Base-by-base conservation (phyloP, 2,797 vertebrate species). In the Lagodon rhomboides region DNA sequence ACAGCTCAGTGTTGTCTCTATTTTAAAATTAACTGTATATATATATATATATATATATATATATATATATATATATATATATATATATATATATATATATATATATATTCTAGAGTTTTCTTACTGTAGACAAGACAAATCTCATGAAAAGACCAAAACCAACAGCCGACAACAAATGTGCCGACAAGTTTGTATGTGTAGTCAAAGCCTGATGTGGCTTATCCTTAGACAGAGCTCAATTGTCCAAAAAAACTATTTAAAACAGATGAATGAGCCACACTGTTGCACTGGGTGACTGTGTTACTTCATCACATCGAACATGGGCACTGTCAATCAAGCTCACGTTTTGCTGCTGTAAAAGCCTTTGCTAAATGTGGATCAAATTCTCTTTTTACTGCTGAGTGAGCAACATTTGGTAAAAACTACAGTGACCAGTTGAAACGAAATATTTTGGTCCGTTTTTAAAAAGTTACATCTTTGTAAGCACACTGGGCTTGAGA, bases 91-190 rank as follows among this genome's bases (percentile, higher is more conserved):
- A 34, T n/a, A 34, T 0, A n/a, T n/a, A n/a, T 25, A 46, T 15
- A 0, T 43, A 8, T 41, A 63, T 44, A 22, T 22, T 46, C 0
- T 38, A 20, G 16, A 12, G 22, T 34, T 75, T 67, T 55, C 6
- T 68, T 49, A 41, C 2, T 46, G 20, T 6, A 56, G 53, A n/a
- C 63, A 49, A 56, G 53, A n/a, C 63, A 49, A 77, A 75, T 75
- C 22, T 72, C 9, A 68, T 5, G 6, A 73, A 61, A 62, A 73
- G 5, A 63, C n/a, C 20, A 16, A 79, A 58, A 38, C 17, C 18
- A 38, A 25, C 27, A 41, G 18, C 12, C 4, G 22, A 47, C 17
- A 46, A 30, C 9, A 17, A 23, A 51, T 44, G 3, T 12, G 3
- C 7, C 5, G 50, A 30, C 10, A n/a, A 18, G 11, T 15, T 18